Evolutionary conservation across 2,113 vertebrate genomes (phyloP).

Genomic region (Trichechus manatus): DNA sequence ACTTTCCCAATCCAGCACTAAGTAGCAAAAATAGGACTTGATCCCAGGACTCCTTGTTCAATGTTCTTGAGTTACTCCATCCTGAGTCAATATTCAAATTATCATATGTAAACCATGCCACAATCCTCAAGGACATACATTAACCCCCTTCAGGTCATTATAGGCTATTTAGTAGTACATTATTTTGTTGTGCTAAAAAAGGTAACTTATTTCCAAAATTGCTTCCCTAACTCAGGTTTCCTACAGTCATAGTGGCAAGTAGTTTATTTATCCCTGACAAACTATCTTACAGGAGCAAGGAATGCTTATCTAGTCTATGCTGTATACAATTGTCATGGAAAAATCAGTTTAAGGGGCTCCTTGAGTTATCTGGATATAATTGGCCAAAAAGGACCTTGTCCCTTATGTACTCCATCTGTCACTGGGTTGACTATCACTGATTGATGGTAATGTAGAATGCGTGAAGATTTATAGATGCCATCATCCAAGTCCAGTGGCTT

Average conservation of each 20-base stretch:
- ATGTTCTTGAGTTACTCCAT: background rate
- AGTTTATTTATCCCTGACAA: background rate
- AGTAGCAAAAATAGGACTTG: background rate
- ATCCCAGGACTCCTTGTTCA: background rate
- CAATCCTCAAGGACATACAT: rapidly evolving
- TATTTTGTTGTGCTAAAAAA: background rate
- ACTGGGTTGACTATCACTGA: background rate
- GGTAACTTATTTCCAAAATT: too few relatives aligned
- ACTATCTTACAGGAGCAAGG: background rate
- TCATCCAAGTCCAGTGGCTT: background rate
- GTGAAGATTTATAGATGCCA: background rate
- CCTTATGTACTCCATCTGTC: background rate
- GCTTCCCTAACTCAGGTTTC: background rate
- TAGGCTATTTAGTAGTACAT: background rate
- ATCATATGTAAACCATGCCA: background rate
- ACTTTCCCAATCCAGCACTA: background rate
- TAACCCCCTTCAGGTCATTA: background rate
- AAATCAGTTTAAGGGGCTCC: rapidly evolving
- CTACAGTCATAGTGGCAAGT: background rate
- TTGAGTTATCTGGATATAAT: background rate
- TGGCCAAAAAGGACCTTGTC: background rate
- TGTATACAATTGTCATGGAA: background rate
- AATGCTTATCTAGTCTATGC: rapidly evolving
- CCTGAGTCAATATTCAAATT: background rate
- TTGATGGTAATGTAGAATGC: background rate